Evolutionary conservation across 2,797 vertebrate genomes (phyloP), one percentile per base, ranked within the genome.

Genomic region (Pangasius djambal): DNA sequence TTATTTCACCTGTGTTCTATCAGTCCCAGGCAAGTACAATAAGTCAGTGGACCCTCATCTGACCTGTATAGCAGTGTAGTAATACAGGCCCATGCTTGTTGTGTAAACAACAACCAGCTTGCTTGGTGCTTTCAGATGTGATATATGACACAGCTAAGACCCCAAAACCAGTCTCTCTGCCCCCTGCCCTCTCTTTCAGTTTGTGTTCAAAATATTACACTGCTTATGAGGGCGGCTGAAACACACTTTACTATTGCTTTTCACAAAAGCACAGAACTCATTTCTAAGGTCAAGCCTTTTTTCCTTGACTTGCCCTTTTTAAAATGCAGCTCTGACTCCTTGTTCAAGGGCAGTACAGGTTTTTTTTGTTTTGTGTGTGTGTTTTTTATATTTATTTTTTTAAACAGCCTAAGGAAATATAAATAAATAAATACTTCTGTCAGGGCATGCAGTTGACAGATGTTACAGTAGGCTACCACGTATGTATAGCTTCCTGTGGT

Each of bases 91-190:
- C 16, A 31, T 94, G 93, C 92, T 94, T 92, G 93, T 91, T 93
- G 83, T 95, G 91, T 95, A 92, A 94, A 94, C 93, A 91, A 69
- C 84, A 1, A 78, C 78, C 84, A 93, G 89, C 90, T 91, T 92
- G 91, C 86, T 88, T 74, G 31, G 55, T 90, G 67, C 65, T 90
- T 91, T 87, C 59, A 89, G 88, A 88, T 95, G 94, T 92, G 95
- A 93, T 92, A 92, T 91, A 88, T 94, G 22, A 95, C 89, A 86
- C 37, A 77, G 87, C 90, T 86, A 90, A 89, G 89, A 86, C 59
- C 81, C 65, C 0, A 40, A 91, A 91, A 90, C 85, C 89, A 81
- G 89, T 92, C 82, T 86, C 65, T 89, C 88, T 90, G 88, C 87
- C 86, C 6, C 90, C 75, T 69, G 79, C 61, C 85, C 87, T 85